Conservation (phyloP, 2,113 vertebrate species). For the Campylomormyrus tamandua region DNA sequence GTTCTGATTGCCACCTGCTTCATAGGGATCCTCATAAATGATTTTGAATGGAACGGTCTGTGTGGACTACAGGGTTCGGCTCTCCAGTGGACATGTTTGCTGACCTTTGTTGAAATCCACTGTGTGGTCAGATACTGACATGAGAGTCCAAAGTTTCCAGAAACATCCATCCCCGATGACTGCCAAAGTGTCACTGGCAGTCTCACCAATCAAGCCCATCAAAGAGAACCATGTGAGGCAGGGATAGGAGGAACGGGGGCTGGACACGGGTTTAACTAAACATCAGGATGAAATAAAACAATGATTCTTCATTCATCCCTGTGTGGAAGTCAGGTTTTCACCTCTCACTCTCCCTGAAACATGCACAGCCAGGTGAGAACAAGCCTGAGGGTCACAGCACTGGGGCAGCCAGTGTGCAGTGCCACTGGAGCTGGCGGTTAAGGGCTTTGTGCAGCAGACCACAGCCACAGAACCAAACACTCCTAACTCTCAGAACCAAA, state of each 20-base stretch:
- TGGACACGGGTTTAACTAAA: not conserved
- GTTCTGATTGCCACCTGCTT: conserved; percentile 32
- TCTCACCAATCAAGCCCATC: not conserved
- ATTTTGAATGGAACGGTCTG: not conserved
- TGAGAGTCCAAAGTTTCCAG: not conserved
- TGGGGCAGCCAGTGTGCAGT: not conserved
- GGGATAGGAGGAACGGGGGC: not conserved
- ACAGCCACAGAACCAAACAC: not conserved
- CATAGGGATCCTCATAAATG: not conserved
- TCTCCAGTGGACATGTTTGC: not conserved
- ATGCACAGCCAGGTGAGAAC: not conserved
- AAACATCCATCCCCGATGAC: not conserved
- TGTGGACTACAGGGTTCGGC: not conserved
- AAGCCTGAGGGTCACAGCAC: not conserved
- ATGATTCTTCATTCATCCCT: not conserved
- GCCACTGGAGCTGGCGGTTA: not conserved
- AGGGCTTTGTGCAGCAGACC: not conserved
- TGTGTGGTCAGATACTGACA: not conserved
- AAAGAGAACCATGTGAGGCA: not conserved
- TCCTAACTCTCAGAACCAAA: not conserved
- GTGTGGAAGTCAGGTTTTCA: not conserved
- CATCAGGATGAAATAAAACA: not conserved
- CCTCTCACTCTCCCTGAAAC: not conserved
- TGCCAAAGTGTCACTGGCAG: not conserved
- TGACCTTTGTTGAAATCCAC: not conserved